Base-by-base conservation (phyloP, 2,888 invertebrate genomes). In the Machimus rusticus region DNA sequence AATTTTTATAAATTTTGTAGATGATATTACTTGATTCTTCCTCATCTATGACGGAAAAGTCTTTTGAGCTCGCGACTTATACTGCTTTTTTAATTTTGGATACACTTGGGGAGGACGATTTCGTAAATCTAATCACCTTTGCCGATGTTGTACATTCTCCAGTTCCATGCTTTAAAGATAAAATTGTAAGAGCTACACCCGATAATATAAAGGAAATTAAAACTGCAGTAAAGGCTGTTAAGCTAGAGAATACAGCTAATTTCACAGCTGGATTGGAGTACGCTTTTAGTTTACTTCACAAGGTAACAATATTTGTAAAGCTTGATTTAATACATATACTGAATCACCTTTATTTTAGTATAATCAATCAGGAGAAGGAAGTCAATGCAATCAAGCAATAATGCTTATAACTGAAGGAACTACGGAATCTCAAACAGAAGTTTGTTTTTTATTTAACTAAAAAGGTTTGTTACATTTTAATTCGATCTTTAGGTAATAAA, bases 341-440 rank as follows among this genome's bases (percentile, higher is more conserved):
- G 0, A 46, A 46, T 46, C 14, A 46, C 12, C 14, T 46, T 16
- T 16, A 3, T 16, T 16, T 12, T 91, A 97, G 95, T 97, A 97
- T 90, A 97, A 97, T 91, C 95, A 96, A 89, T 96, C 97, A 0
- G 96, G 96, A 0, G 95, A 95, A 90, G 98, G 98, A 5, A 96
- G 97, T 90, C 97, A 98, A 91, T 99, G 99, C 92, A 99, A 99
- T 93, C 99, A 99, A 93, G 99, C 99, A 2, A 99, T 99, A 86
- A 98, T 99, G 96, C 93, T 99, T 86, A 96, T 99, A 88, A 99
- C 99, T 0, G 98, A 98, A 90, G 99, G 98, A 31, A 97, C 98
- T 14, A 96, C 98, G 2, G 94, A 93, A 74, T 94, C 94, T 0
- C 95, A 95, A 12, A 94, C 94, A 89, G 94, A 95, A 1, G 94